Percentiles rank a stretch among this genome's conserved stretches.
These are phyloP conservation scores for Criorhina ranunculi DNA, from an alignment of 2,888 invertebrate species.

Conservation along the genomic window DNA sequence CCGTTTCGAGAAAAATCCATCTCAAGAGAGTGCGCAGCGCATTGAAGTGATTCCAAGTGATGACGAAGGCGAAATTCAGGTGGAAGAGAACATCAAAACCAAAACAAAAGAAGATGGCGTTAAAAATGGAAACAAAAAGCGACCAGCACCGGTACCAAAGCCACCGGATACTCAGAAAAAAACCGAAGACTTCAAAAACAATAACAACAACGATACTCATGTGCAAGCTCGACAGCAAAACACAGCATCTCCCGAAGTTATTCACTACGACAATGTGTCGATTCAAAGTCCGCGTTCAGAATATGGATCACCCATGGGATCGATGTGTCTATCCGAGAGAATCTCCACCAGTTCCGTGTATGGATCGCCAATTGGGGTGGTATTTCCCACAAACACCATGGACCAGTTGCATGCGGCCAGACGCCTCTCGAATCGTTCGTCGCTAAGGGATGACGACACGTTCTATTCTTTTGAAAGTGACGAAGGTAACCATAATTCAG, in stretches of 20 bases:
- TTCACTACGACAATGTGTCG: conserved; percentile 44
- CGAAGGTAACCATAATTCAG: conserved; percentile 83
- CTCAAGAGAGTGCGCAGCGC: conserved; percentile 64
- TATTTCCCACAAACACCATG: conserved; percentile 78
- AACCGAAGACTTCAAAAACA: conserved; percentile 14
- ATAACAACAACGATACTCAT: conserved; percentile 77
- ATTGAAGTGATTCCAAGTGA: conserved; percentile 76
- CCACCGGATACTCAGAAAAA: neutral
- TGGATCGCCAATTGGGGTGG: conserved; percentile 80
- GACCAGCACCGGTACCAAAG: conserved; percentile 52
- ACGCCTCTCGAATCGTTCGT: conserved; percentile 79
- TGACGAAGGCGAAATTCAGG: conserved; percentile 12
- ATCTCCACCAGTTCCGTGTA: conserved; percentile 81
- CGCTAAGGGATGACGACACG: conserved; percentile 82
- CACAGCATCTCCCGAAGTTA: conserved; percentile 31
- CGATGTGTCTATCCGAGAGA: conserved; percentile 78
- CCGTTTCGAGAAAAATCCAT: conserved; percentile 80
- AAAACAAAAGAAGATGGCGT: conserved; percentile 60
- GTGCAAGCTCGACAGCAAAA: conserved; percentile 76
- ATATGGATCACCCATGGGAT: conserved; percentile 82
- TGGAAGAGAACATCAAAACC: conserved; percentile 35
- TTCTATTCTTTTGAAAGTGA: conserved; percentile 84
- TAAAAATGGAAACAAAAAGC: conserved; percentile 58
- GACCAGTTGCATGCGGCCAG: conserved; percentile 38
- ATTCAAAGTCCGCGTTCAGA: conserved; percentile 78